Evolutionary conservation across 2,888 invertebrate species (phyloP).

Genomic region (Nasonovia ribisnigri): DNA sequence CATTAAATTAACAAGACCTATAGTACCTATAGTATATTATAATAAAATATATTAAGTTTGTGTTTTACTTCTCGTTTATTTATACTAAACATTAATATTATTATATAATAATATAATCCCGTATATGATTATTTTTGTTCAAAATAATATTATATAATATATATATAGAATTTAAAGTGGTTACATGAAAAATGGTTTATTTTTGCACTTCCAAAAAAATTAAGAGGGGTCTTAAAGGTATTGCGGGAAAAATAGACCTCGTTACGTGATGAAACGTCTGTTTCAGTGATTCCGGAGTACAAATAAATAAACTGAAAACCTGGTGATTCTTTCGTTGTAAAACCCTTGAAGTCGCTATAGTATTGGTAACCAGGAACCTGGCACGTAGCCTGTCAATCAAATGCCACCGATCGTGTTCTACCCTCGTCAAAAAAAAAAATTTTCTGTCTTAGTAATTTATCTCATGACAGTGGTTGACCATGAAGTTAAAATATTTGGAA

Average conservation of each 20-base stretch:
- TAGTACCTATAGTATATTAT: neutral
- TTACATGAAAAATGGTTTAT: conserved; percentile 13
- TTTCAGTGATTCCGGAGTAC: conserved; percentile 46
- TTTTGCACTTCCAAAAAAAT: conserved; percentile 44
- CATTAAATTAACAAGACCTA: neutral
- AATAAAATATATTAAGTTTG: neutral
- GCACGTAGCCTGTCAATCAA: conserved; percentile 64
- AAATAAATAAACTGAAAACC: conserved; percentile 48
- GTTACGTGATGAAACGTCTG: conserved; percentile 54
- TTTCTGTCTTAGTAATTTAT: conserved; percentile 28
- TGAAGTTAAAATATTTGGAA: conserved; percentile 31
- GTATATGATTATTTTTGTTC: neutral
- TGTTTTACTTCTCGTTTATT: neutral
- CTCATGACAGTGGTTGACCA: neutral
- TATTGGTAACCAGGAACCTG: conserved; percentile 51
- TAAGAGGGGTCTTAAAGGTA: conserved; percentile 19
- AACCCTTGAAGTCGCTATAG: conserved; percentile 40
- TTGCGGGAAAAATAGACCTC: conserved; percentile 37
- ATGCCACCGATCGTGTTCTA: conserved; percentile 12
- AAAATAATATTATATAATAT: neutral
- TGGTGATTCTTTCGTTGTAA: conserved; percentile 32
- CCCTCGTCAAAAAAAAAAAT: conserved; percentile 28
- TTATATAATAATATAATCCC: too few species aligned
- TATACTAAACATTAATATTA: neutral
- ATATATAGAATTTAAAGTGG: neutral